These are phyloP conservation scores for Pegea sp. DNA, from an alignment of 23 tunicate species.

Conservation along the genomic window DNA sequence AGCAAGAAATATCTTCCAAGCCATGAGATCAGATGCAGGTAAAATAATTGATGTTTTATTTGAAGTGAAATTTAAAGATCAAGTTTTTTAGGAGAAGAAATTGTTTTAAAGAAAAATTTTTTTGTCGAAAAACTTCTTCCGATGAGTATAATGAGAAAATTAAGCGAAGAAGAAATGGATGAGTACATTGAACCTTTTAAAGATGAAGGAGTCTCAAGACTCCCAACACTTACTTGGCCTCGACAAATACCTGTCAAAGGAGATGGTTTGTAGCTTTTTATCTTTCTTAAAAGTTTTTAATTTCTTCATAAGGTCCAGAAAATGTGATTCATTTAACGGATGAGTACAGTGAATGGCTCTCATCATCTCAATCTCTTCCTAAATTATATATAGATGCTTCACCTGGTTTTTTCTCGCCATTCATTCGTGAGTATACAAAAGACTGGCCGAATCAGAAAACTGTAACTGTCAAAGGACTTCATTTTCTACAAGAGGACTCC, in stretches of 20 bases:
- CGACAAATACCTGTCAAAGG: conserved; percentile 36
- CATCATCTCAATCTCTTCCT: conserved; percentile 22
- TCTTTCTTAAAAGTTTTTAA: background rate
- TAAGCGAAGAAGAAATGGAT: conserved; percentile 43
- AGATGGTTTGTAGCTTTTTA: conserved; percentile 17
- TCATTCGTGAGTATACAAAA: conserved; percentile 3
- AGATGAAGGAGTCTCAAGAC: conserved; percentile 28
- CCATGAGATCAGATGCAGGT: conserved; percentile 55
- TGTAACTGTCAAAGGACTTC: conserved; percentile 53
- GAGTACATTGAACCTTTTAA: conserved; percentile 29
- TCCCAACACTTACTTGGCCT: conserved; percentile 77
- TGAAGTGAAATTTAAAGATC: background rate
- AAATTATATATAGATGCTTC: conserved; percentile 45
- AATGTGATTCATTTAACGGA: conserved; percentile 36
- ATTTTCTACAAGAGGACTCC: conserved; percentile 80
- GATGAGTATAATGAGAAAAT: conserved; percentile 20
- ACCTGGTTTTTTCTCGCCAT: conserved; percentile 51
- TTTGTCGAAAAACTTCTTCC: conserved; percentile 43
- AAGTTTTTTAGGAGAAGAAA: conserved; percentile 29
- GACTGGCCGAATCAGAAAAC: conserved; percentile 48
- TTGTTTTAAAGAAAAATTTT: conserved; percentile 44
- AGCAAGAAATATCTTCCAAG: conserved; percentile 39
- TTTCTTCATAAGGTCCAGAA: conserved; percentile 24
- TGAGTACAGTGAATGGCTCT: conserved; percentile 23
- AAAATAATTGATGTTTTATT: background rate